Conservation (phyloP, 2,797 vertebrate species). For the Ibycter americanus region DNA sequence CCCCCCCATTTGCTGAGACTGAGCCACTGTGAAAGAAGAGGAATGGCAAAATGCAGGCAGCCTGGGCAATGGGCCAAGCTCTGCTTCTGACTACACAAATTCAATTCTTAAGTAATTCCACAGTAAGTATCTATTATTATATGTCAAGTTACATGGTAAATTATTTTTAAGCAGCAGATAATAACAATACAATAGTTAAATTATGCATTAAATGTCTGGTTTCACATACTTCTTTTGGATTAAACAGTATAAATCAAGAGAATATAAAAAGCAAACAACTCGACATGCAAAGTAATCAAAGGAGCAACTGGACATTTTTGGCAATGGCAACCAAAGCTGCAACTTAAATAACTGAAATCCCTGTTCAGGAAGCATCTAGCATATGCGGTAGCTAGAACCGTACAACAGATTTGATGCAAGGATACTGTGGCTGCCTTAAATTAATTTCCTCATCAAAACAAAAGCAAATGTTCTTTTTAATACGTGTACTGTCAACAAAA, state of each 20-base stretch:
- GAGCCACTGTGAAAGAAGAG: neutral
- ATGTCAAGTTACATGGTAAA: constrained; percentile 39
- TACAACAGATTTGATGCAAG: neutral
- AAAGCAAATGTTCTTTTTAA: neutral
- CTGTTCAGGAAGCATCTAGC: neutral
- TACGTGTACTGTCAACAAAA: neutral
- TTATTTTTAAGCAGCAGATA: constrained; percentile 64
- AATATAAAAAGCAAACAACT: constrained; percentile 6
- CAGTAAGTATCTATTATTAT: constrained; percentile 30
- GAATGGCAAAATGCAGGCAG: neutral
- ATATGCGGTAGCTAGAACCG: neutral
- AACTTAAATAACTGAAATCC: neutral
- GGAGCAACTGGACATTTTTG: neutral
- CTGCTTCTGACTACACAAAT: constrained; percentile 32
- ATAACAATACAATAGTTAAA: constrained; percentile 33
- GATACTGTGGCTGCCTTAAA: neutral
- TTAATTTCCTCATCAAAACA: neutral
- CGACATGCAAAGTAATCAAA: neutral
- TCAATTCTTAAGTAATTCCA: constrained; percentile 47
- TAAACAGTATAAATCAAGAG: constrained; percentile 1
- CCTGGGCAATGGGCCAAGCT: constrained; percentile 39
- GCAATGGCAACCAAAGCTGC: neutral
- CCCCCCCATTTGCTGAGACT: neutral
- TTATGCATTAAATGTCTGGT: constrained; percentile 35
- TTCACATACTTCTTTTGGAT: constrained; percentile 13